Evolutionary conservation across 2,888 invertebrate genomes (phyloP), one percentile per base, ranked within the genome.

Genomic region (Acholoe squamosa): DNA sequence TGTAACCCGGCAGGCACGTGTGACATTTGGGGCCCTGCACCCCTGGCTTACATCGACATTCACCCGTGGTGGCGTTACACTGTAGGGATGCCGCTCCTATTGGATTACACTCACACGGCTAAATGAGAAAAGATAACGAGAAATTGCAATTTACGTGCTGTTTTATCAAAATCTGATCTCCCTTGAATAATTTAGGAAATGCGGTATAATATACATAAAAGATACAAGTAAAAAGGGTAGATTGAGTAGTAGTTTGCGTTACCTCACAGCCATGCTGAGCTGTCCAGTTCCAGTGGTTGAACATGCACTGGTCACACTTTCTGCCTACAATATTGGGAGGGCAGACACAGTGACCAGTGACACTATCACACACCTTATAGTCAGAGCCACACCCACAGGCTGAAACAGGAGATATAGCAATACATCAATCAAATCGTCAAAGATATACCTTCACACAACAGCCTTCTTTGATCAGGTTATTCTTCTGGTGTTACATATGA

Each of bases 321-420:
- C 98, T 93, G 97, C 97, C 97, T 94, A 97, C 0, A 96, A 96
- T 92, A 97, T 97, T 96, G 97, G 98, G 93, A 97, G 96, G 97
- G 95, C 99, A 99, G 76, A 91, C 86, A 91, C 94, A 94, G 89
- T 93, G 92, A 31, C 94, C 94, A n/a, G 93, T 93, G 22, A 91
- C 84, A 34, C 76, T 52, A 86, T 94, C 92, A 92, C 94, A 94
- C 0, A 93, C 76, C 34, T 91, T 91, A 84, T 92, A 90, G 33
- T 84, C 91, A 33, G 93, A 92, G 10, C 88, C 90, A 84, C 94
- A 94, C 86, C 92, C 91, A 91, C 94, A 94, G 0, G 92, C 93
- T 94, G 91, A 7, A 89, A 91, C 67, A 25, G n/a, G 19, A 0
- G 56, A 56, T 25, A 43, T 34, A 25, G 5, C n/a, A n/a, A n/a